Evolutionary conservation across 2,113 vertebrate genomes (phyloP), one percentile per base, ranked within the genome.

Genomic region (Bucco capensis): DNA sequence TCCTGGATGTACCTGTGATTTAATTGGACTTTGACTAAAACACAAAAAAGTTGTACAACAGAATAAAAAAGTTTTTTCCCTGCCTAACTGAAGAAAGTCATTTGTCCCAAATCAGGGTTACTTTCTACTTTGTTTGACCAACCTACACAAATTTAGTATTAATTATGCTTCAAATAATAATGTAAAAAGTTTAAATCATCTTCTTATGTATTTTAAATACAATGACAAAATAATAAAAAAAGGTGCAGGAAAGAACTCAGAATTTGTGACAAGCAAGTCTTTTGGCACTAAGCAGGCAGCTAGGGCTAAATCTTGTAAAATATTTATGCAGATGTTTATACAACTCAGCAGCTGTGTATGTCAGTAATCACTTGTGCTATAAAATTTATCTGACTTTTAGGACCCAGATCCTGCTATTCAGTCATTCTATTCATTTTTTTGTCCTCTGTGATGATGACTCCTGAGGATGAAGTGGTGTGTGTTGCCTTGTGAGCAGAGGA

Each of bases 1-100:
- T 27, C 33, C 37, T 77, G 77, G 17, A 64, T 71, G 15, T 46
- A 74, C 38, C 83, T 75, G 46, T 53, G 42, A 57, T 37, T 69
- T 27, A 75, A 88, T 35, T 73, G n/a, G 25, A 82, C 78, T 86
- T 93, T 89, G 54, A 57, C 89, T 84, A 81, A 93, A 88, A 89
- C 69, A n/a, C 47, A 56, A 46, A 71, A 80, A 93, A 33, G 28
- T 23, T 89, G 15, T 46, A 89, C 54, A 92, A 64, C 5, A 73
- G 30, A 16, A 60, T 37, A 60, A 51, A 75, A 46, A 37, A 40
- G 14, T 2, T 16, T 3, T 19, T 61, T 76, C 12, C 23, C 18
- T 79, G 25, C 22, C 30, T 44, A 62, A 50, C 9, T 33, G 19
- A 74, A 85, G 14, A 85, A 88, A 75, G 8, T 2, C 70, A 18